Conservation (phyloP, 2,888 invertebrate genomes). For the Muscina levida region DNA sequence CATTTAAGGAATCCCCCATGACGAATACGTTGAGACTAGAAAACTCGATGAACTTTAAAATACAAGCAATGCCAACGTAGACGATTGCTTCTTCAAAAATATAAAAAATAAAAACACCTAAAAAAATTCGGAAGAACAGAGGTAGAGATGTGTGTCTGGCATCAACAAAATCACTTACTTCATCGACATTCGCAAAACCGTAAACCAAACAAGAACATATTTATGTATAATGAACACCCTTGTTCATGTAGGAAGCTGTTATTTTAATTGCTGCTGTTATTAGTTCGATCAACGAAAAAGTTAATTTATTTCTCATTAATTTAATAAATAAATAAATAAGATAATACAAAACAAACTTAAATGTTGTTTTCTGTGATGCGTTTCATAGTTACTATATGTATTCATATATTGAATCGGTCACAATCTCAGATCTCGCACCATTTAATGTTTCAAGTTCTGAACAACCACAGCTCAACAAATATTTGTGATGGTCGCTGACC, state of each 20-base stretch:
- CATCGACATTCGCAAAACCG: neutral
- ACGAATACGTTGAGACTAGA: no score
- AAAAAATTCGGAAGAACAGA: neutral
- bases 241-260: conserved; percentile 47
- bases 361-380: conserved; percentile 31
- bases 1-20: conserved; percentile 70
- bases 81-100: no score
- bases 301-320: conserved; percentile 48
- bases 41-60: no score
- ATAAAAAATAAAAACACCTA: neutral
- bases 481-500: no score
- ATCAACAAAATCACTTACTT: neutral
- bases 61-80: no score
- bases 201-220: neutral
- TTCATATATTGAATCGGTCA: no score
- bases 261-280: conserved; percentile 47
- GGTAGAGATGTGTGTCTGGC: neutral
- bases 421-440: no score
- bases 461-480: no score
- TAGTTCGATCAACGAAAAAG: conserved; percentile 49
- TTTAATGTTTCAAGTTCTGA: no score
- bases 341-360: conserved; percentile 40
- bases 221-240: neutral
- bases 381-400: no score
- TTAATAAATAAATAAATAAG: no score